phyloP scores from a whole-genome alignment of 2,888 invertebrate species.

The Cataglyphis livida region DNA sequence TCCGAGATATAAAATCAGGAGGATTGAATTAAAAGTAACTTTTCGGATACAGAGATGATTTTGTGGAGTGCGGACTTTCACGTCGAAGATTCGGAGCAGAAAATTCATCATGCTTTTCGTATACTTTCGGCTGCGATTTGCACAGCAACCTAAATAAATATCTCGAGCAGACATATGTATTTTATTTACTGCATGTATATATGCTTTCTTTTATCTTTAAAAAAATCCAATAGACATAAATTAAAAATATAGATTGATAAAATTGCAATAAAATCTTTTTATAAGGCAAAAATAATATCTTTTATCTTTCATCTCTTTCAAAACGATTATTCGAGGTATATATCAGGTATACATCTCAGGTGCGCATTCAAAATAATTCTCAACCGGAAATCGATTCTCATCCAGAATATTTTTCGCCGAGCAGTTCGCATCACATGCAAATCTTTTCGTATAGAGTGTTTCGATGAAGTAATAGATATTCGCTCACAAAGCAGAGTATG shows the following conservation, averaged over 20 bases:
- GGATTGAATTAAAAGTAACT: not conserved
- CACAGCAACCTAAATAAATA: conserved; percentile 1
- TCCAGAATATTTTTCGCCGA: conserved; percentile 4
- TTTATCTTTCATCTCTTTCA: not conserved
- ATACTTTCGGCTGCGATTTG: not conserved
- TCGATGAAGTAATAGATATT: not conserved
- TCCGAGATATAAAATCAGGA: not conserved
- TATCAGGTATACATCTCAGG: not conserved
- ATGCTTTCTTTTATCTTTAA: not conserved
- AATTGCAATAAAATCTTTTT: not conserved
- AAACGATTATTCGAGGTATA: not conserved
- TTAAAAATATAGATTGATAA: not conserved
- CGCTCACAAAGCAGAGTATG: not conserved
- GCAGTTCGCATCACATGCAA: not conserved
- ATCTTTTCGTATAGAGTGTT: conserved; percentile 8
- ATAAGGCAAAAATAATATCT: not conserved
- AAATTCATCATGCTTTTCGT: conserved; percentile 14
- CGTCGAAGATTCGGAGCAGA: conserved; percentile 14
- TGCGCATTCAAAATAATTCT: not conserved
- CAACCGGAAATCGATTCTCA: not conserved
- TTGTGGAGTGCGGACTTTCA: conserved; percentile 8
- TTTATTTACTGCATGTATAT: not conserved
- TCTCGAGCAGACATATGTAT: not conserved
- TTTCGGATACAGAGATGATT: not conserved
- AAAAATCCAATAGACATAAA: not conserved